Evolutionary conservation across 2,113 vertebrate genomes (phyloP).

Genomic region (Mixornis gularis): DNA sequence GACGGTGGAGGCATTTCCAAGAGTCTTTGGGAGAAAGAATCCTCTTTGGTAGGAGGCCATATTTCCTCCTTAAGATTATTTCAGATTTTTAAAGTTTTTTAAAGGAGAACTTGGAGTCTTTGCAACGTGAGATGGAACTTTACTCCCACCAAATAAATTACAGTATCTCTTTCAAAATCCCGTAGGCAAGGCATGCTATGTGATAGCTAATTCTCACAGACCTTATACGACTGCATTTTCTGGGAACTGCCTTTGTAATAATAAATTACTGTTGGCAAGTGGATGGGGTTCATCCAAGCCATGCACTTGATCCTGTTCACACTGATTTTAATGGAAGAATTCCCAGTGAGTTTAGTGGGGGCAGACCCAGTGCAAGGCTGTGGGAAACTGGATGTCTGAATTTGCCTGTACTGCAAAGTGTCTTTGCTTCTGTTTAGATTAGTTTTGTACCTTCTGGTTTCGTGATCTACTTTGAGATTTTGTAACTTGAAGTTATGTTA

Average conservation of each 20-base stretch:
- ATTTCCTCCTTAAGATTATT: not conserved
- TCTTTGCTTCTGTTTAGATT: not conserved
- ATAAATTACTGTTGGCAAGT: slow-evolving; percentile 31
- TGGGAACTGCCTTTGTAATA: slow-evolving; percentile 36
- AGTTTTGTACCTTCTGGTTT: not conserved
- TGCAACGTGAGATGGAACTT: not conserved
- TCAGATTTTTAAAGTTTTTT: not conserved
- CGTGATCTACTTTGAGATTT: not conserved
- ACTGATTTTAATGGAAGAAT: not conserved
- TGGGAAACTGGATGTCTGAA: not conserved
- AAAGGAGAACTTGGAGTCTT: not conserved
- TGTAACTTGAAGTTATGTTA: not conserved
- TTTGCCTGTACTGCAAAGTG: not conserved
- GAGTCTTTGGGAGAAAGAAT: not conserved
- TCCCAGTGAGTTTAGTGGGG: not conserved
- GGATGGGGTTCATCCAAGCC: slow-evolving; percentile 5
- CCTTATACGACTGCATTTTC: not conserved
- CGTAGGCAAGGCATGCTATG: accelerated
- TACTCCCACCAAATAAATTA: slow-evolving; percentile 29
- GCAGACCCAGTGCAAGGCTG: not conserved
- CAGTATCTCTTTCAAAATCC: not conserved
- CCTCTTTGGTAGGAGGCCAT: not conserved
- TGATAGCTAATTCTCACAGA: slow-evolving; percentile 18
- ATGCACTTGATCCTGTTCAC: not conserved
- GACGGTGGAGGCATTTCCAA: not conserved